phyloP scores from a whole-genome alignment of 1,140 invertebrate species.

The Philopotamus ludificatus region DNA sequence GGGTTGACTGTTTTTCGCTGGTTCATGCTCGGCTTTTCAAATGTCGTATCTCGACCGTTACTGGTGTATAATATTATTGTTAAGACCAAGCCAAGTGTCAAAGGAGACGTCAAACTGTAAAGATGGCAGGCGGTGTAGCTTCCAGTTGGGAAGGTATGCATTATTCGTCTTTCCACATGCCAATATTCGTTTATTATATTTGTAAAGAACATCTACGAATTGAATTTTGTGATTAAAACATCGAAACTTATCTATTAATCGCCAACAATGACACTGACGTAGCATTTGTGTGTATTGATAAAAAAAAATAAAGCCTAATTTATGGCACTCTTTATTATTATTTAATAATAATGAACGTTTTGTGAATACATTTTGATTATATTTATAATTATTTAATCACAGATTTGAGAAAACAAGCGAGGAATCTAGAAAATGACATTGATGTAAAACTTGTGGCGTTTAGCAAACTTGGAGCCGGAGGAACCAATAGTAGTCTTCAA shows the following conservation, averaged over 20 bases:
- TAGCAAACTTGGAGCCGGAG: constrained; percentile 86
- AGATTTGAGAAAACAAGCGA: constrained; percentile 92
- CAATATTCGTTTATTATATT: constrained; percentile 2
- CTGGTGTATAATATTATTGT: too few relatives aligned
- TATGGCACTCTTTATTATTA: neutral
- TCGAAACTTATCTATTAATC: too few relatives aligned
- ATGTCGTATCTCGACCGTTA: too few relatives aligned
- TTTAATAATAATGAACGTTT: neutral
- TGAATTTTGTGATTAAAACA: too few relatives aligned
- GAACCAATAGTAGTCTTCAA: constrained; percentile 50
- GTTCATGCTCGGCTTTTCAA: too few relatives aligned
- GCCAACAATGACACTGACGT: too few relatives aligned
- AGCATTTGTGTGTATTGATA: too few relatives aligned
- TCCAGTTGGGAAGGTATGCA: constrained; percentile 52
- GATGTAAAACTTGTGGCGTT: constrained; percentile 94
- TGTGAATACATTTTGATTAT: too few relatives aligned
- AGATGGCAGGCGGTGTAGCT: constrained; percentile 39
- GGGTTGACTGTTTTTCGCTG: too few relatives aligned
- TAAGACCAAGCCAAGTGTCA: constrained; percentile 8
- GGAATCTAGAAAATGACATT: constrained; percentile 94
- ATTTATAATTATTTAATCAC: constrained; percentile 44
- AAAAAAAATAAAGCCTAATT: neutral
- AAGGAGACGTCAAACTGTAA: constrained; percentile 24
- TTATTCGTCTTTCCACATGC: constrained; percentile 33
- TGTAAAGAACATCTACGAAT: neutral